These are phyloP conservation scores for Crocodylus rhombifer DNA, from an alignment of 2,797 vertebrate genomes.

Conservation along the genomic window DNA sequence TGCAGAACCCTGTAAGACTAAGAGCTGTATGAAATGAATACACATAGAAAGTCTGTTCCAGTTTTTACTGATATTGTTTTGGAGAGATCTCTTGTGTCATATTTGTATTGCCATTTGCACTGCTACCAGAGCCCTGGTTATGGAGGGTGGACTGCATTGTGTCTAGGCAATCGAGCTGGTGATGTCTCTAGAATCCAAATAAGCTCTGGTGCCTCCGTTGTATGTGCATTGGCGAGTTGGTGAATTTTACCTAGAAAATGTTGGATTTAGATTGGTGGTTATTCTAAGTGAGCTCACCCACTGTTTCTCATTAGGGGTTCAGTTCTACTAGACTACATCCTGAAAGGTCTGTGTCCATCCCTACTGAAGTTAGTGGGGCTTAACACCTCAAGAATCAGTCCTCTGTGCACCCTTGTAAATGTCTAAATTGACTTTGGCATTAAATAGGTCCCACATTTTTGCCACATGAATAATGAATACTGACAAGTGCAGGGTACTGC, in stretches of 20 bases:
- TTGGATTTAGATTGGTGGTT: not conserved
- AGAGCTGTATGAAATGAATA: not conserved
- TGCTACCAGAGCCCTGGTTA: too few species aligned
- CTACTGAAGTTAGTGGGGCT: not conserved
- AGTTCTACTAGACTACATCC: not conserved
- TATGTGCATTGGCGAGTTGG: not conserved
- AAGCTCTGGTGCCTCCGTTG: not conserved
- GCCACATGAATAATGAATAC: not conserved
- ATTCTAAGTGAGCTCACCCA: not conserved
- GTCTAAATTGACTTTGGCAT: not conserved
- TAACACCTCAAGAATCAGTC: not conserved
- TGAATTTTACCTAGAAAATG: not conserved
- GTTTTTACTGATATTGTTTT: not conserved
- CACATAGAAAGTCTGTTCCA: not conserved
- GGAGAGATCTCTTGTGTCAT: not conserved
- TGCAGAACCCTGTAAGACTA: constrained; percentile 28
- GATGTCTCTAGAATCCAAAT: not conserved
- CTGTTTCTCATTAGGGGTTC: not conserved
- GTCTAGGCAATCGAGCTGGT: not conserved
- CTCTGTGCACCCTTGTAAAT: not conserved
- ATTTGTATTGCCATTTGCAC: too few species aligned
- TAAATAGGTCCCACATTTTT: not conserved
- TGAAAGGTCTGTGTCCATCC: not conserved
- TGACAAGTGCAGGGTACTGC: too few species aligned
- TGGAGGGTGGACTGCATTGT: not conserved